phyloP scores from a whole-genome alignment of 1,140 invertebrate genomes.

The Aplysia californica region DNA sequence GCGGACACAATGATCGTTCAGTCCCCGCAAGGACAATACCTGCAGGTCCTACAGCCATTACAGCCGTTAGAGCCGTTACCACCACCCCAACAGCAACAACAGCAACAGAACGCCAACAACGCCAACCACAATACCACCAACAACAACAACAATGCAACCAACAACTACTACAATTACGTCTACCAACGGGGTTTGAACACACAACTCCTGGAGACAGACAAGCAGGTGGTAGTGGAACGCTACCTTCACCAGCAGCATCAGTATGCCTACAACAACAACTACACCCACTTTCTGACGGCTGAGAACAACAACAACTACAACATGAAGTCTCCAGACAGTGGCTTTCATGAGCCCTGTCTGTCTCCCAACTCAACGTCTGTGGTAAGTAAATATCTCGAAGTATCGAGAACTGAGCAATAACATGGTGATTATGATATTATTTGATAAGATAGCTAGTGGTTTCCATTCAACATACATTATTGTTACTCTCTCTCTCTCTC shows the following conservation, averaged over 20 bases:
- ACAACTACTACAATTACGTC: neutral
- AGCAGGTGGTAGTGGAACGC: constrained; percentile 37
- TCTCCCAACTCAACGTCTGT: constrained; percentile 32
- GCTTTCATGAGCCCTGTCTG: constrained; percentile 52
- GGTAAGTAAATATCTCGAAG: too few relatives aligned
- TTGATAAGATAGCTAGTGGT: too few relatives aligned
- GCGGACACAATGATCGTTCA: constrained; percentile 15
- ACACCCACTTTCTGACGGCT: constrained; percentile 20
- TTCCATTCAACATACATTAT: too few relatives aligned
- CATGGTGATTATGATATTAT: too few relatives aligned
- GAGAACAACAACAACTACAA: constrained; percentile 41
- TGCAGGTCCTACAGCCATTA: constrained; percentile 38
- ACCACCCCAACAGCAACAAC: neutral
- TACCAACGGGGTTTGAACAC: neutral
- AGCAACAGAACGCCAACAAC: constrained; percentile 8
- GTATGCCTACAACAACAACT: constrained; percentile 33
- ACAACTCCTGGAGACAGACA: constrained; percentile 3
- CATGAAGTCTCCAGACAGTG: constrained; percentile 60
- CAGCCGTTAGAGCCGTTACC: constrained; percentile 15
- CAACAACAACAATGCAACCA: neutral
- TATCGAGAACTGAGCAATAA: too few relatives aligned
- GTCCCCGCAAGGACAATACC: constrained; percentile 26
- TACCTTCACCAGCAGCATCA: constrained; percentile 52
- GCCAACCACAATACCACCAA: neutral
- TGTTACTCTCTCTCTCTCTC: too few relatives aligned